phyloP scores from a whole-genome alignment of 2,113 vertebrate species.

The Eptesicus fuscus region DNA sequence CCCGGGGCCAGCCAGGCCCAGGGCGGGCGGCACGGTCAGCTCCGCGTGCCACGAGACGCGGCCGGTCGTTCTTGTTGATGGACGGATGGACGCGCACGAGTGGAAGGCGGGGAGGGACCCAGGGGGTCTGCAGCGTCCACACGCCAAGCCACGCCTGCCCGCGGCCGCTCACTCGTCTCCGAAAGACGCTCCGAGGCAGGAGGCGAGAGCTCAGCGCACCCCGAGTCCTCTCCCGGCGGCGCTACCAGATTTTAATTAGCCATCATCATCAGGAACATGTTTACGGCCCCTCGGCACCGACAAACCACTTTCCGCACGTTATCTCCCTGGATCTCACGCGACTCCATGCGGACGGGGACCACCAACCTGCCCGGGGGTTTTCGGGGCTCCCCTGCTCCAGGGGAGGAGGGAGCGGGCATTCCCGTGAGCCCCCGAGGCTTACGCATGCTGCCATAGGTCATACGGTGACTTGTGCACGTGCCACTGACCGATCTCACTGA shows the following conservation, averaged over 20 bases:
- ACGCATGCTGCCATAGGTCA: background rate
- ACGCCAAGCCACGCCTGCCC: background rate
- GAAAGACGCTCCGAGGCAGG: background rate
- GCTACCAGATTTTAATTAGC: conserved; percentile 45
- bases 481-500: background rate
- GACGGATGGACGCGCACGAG: fast-evolving
- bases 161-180: background rate
- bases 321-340: background rate
- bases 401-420: fast-evolving
- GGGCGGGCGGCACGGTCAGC: fast-evolving
- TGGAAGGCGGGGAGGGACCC: background rate
- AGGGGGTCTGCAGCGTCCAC: too few relatives aligned
- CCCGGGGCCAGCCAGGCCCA: background rate
- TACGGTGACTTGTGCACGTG: background rate
- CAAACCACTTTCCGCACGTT: background rate
- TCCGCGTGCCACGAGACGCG: fast-evolving
- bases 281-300: conserved; percentile 1
- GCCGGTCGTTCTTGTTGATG: fast-evolving
- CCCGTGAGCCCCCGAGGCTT: fast-evolving
- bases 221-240: background rate
- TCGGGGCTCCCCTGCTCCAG: background rate
- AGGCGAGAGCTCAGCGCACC: fast-evolving
- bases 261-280: conserved; percentile 20
- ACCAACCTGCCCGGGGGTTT: fast-evolving
- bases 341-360: fast-evolving